Evolutionary conservation across 2,888 invertebrate species (phyloP).

Genomic region (Oligia latruncula): DNA sequence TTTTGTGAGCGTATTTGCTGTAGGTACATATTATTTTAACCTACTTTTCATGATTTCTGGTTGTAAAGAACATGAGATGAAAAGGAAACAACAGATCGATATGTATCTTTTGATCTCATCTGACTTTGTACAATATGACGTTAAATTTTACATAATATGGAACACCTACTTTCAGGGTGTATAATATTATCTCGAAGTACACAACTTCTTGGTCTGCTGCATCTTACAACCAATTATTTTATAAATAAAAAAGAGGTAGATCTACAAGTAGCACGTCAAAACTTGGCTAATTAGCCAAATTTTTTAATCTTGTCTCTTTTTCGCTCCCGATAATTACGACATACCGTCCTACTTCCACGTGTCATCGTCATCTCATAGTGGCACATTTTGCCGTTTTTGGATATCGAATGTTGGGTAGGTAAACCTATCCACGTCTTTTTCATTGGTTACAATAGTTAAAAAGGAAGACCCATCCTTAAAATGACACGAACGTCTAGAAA

Average conservation of each 20-base stretch:
- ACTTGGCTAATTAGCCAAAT: background rate
- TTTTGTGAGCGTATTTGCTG: constrained; percentile 42
- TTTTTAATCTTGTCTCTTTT: background rate
- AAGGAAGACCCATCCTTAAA: background rate
- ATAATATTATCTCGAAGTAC: constrained; percentile 1
- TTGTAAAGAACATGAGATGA: constrained; percentile 34
- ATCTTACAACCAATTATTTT: background rate
- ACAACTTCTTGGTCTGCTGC: background rate
- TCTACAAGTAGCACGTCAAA: background rate
- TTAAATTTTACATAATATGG: constrained; percentile 38
- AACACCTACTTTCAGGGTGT: constrained; percentile 15
- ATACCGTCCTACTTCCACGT: background rate
- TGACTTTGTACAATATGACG: background rate
- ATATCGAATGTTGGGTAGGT: too few species aligned
- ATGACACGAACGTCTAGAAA: constrained; percentile 11
- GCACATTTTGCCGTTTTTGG: too few species aligned
- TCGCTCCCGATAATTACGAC: background rate
- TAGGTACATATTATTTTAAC: constrained; percentile 35
- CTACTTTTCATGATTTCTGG: constrained; percentile 28
- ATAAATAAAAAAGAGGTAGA: background rate
- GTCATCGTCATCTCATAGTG: too few species aligned
- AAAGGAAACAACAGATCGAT: constrained; percentile 4
- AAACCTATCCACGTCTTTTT: background rate
- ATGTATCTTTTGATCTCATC: constrained; percentile 21
- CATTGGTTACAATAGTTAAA: background rate